Evolutionary conservation across 2,888 invertebrate genomes (phyloP).

Genomic region (Lasioglossum calceatum): DNA sequence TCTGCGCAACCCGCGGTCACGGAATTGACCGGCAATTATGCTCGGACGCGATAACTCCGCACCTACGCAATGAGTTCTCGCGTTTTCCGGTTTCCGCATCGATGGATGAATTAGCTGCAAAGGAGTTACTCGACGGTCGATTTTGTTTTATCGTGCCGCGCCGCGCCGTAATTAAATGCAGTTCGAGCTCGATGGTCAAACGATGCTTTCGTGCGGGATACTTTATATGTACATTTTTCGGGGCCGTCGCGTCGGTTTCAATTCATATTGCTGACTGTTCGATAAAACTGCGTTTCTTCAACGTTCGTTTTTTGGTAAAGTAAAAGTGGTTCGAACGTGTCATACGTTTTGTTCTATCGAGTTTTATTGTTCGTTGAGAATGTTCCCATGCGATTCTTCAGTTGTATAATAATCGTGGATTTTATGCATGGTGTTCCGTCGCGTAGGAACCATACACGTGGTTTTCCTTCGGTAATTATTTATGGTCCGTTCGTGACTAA

Average conservation of each 20-base stretch:
- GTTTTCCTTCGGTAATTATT: too few species aligned
- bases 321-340: too few species aligned
- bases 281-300: not conserved
- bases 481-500: too few species aligned
- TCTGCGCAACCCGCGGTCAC: not conserved
- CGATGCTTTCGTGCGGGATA: not conserved
- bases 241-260: not conserved
- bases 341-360: too few species aligned
- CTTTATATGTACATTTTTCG: not conserved
- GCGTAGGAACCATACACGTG: too few species aligned
- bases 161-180: not conserved
- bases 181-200: slow-evolving; percentile 1
- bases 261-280: not conserved
- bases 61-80: not conserved
- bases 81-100: not conserved
- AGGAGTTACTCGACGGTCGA: not conserved
- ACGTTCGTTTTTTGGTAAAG: too few species aligned
- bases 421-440: too few species aligned
- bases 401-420: too few species aligned
- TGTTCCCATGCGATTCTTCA: too few species aligned
- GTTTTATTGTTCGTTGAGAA: too few species aligned
- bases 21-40: slow-evolving; percentile 53
- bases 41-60: slow-evolving; percentile 31
- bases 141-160: not conserved
- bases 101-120: not conserved